phyloP scores from a whole-genome alignment of 2,113 vertebrate genomes.

The Monarcha castaneiventris region DNA sequence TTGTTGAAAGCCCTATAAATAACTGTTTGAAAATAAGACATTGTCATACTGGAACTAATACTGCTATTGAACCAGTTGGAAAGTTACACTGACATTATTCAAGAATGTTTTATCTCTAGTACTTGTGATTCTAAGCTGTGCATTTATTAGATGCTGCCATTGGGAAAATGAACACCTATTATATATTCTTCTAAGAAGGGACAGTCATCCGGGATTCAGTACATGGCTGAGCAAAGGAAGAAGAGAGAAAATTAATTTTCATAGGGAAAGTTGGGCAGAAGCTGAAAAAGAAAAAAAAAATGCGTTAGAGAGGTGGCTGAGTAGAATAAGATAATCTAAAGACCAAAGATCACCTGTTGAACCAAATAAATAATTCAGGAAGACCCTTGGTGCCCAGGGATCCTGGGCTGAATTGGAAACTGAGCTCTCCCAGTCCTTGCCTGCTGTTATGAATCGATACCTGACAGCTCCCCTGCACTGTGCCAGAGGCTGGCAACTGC shows the following conservation, averaged over 20 bases:
- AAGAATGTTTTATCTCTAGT: conserved; percentile 7
- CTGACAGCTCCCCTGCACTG: not conserved
- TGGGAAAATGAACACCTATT: conserved; percentile 10
- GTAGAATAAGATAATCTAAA: not conserved
- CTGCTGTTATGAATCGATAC: not conserved
- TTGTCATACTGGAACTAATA: not conserved
- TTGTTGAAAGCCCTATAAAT: conserved; percentile 27
- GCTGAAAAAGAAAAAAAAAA: not conserved
- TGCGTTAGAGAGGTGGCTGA: not conserved
- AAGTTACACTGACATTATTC: not conserved
- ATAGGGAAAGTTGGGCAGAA: not conserved
- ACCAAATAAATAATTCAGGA: conserved; percentile 29
- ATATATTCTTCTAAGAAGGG: not conserved
- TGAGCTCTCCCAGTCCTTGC: not conserved
- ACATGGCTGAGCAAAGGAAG: not conserved
- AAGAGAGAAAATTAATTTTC: conserved; percentile 19
- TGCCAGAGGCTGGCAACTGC: not conserved
- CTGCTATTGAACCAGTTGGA: not conserved
- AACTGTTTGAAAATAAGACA: not conserved
- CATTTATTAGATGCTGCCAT: not conserved
- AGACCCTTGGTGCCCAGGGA: not conserved
- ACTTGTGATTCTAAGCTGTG: conserved; percentile 26
- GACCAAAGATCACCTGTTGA: not conserved
- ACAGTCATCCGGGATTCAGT: not conserved
- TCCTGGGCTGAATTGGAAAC: not conserved